Evolutionary conservation across 1,140 invertebrate species (phyloP).

Genomic region (Choristoneura fumiferana): DNA sequence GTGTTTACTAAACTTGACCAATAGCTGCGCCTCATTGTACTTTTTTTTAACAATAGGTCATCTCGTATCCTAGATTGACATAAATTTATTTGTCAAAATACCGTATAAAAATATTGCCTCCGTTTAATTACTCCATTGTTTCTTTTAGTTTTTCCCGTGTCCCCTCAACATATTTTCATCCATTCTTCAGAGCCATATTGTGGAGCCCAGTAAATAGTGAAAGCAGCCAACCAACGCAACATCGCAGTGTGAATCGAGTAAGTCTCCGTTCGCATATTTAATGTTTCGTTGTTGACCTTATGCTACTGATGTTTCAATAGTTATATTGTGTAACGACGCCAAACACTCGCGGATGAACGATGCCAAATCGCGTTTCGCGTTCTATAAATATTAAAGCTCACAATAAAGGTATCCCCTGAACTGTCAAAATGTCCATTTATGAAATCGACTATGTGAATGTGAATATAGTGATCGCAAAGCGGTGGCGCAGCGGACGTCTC

Average conservation of each 20-base stretch:
- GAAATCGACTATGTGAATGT: conserved; percentile 37
- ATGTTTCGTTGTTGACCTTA: conserved; percentile 59
- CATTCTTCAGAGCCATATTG: conserved; percentile 20
- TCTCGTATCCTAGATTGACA: conserved; percentile 40
- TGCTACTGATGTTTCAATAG: conserved; percentile 49
- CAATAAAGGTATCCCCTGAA: conserved; percentile 20
- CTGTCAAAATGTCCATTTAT: conserved; percentile 44
- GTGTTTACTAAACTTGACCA: neutral
- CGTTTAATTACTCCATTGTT: conserved; percentile 47
- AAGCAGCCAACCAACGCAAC: conserved; percentile 23
- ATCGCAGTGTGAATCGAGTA: conserved; percentile 45
- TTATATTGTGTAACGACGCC: conserved; percentile 72
- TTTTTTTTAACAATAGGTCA: conserved; percentile 9
- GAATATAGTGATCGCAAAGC: conserved; percentile 27
- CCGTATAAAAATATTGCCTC: conserved; percentile 65
- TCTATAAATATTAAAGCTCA: conserved; percentile 30
- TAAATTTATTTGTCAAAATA: conserved; percentile 72
- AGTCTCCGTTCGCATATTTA: conserved; percentile 43
- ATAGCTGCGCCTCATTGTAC: neutral
- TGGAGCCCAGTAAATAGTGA: neutral
- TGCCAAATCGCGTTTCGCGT: conserved; percentile 56
- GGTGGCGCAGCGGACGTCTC: conserved; percentile 16
- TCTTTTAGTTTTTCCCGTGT: conserved; percentile 56
- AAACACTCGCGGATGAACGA: conserved; percentile 45
- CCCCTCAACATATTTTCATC: conserved; percentile 43